Conservation (phyloP, 2,888 invertebrate genomes). For the Scelioninae gen. 1 region DNA sequence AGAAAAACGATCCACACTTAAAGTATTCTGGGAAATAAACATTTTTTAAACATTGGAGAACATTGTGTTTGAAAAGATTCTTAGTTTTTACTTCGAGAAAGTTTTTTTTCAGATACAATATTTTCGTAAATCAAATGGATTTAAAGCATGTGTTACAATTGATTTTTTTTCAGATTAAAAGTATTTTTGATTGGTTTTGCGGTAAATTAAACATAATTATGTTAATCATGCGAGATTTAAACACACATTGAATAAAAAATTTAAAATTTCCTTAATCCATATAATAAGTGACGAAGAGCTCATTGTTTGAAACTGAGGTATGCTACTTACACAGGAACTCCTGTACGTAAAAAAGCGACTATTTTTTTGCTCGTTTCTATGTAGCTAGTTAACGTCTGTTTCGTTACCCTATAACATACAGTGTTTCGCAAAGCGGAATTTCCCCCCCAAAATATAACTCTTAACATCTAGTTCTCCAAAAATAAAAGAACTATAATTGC, state of each 20-base stretch:
- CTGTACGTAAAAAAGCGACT: conserved; percentile 17
- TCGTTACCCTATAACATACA: conserved; percentile 10
- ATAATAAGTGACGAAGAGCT: not conserved
- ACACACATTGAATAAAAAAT: no score
- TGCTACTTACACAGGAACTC: not conserved
- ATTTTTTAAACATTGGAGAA: conserved; percentile 2
- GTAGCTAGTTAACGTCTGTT: conserved; percentile 43
- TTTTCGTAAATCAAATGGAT: not conserved
- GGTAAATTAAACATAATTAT: no score
- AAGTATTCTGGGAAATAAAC: conserved; percentile 11
- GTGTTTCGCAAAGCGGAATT: conserved; percentile 25
- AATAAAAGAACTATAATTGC: no score
- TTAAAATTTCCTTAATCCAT: no score
- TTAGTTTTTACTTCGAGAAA: not conserved
- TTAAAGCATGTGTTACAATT: no score
- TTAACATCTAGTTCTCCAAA: no score
- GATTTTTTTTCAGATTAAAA: no score
- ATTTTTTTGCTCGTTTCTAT: conserved; percentile 1
- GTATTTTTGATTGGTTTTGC: no score
- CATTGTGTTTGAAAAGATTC: not conserved
- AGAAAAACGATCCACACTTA: conserved; percentile 20
- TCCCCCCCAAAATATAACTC: not conserved
- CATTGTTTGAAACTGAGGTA: not conserved
- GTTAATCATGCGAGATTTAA: no score
- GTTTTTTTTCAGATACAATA: not conserved